Evolutionary conservation across 2,888 invertebrate genomes (phyloP).

Genomic region (Agonopterix alstromeriana): DNA sequence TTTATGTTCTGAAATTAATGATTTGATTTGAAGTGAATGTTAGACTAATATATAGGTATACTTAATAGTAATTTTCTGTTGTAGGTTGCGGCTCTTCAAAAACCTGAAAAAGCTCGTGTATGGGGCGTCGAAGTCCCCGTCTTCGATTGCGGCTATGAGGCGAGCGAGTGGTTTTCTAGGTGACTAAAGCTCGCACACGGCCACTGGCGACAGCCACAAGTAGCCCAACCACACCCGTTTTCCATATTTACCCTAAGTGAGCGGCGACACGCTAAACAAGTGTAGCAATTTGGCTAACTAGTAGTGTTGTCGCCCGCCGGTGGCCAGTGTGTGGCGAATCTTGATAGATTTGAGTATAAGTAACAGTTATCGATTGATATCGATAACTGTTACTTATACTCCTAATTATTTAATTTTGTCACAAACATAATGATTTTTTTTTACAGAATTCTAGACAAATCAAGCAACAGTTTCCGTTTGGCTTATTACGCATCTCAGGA

Average conservation of each 20-base stretch:
- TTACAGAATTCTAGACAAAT: slow-evolving; percentile 65
- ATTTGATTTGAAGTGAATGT: background rate
- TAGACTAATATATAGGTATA: background rate
- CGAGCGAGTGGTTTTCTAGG: slow-evolving; percentile 84
- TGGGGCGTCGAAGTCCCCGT: slow-evolving; percentile 78
- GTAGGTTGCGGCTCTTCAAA: slow-evolving; percentile 38
- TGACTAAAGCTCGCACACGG: slow-evolving; percentile 11
- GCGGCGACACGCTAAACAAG: no score
- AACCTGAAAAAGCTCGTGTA: slow-evolving; percentile 59
- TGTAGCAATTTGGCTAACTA: no score
- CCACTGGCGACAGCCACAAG: no score
- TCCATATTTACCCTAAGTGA: no score
- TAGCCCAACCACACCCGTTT: no score
- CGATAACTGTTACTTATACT: no score
- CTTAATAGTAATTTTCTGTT: slow-evolving; percentile 9
- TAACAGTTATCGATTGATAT: no score
- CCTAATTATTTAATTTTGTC: no score
- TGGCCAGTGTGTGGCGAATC: no score
- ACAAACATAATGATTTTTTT: background rate
- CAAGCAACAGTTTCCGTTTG: slow-evolving; percentile 69
- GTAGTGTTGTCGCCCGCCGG: no score
- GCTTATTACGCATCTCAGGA: slow-evolving; percentile 76
- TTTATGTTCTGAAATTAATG: no score
- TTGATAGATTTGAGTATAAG: no score
- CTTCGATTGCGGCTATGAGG: slow-evolving; percentile 84